Base-by-base conservation (phyloP, 2,888 invertebrate genomes). In the Boloria euphrosyne region DNA sequence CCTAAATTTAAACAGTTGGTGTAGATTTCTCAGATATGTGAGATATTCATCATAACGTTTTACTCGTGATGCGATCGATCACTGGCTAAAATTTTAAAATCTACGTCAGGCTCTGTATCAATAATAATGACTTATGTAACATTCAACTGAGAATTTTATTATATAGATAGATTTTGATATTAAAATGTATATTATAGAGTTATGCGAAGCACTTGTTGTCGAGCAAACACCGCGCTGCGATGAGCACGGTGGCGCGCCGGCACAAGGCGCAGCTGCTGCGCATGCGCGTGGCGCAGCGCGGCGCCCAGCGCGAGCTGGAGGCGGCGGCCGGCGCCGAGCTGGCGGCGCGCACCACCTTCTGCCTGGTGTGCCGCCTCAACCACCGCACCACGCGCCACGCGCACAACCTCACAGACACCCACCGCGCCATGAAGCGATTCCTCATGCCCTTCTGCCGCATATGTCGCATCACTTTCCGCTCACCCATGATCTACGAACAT, bases 381-480 rank as follows among this genome's bases (percentile, higher is more conserved):
- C 95, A 95, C 85, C 94, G 95, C 73, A 95, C 95, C 76, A 93
- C 95, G 58, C 95, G 96, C 79, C 94, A 95, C 68, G 94, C 95
- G 68, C 97, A 97, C 93, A 96, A 96, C 80, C 90, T 94, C 65
- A 96, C 96, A 31, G 95, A 96, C 75, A 94, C 96, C 44, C 97
- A 97, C 80, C 95, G 96, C 85, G 95, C 95, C 78, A 96, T 97
- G 94, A 96, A 96, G 85, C 95, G 96, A 79, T 97, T 97, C 87
- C 90, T 97, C 70, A 95, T 96, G 94, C 97, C 97, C 1, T 95
- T 94, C 84, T 97, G 97, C 79, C 95, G 95, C 76, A 93, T 95
- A 57, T 97, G 97, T 82, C 94, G 95, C 67, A 87, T 96, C 75
- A 94, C 95, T 49, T 97, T 96, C 88, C 95, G 96, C 76, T 96